phyloP scores from a whole-genome alignment of 2,888 invertebrate species.

The Balanococcus diminutus region DNA sequence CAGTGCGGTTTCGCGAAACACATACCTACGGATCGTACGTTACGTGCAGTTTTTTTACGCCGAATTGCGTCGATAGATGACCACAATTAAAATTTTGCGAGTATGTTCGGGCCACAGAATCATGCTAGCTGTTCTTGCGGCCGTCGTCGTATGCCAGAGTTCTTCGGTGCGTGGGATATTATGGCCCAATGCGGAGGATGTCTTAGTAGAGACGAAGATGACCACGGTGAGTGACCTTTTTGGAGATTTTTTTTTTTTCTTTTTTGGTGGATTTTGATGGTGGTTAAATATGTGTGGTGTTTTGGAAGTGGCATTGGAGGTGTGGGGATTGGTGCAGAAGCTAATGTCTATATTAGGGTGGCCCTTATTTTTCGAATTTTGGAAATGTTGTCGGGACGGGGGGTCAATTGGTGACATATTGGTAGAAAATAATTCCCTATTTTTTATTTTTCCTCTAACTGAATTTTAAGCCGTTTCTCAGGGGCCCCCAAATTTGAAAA shows the following conservation, averaged over 20 bases:
- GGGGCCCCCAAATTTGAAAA: too few relatives aligned
- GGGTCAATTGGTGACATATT: too few relatives aligned
- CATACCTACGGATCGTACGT: too few relatives aligned
- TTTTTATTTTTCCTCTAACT: too few relatives aligned
- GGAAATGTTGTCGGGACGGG: too few relatives aligned
- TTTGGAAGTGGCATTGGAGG: background rate
- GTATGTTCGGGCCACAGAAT: background rate
- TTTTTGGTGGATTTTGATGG: background rate
- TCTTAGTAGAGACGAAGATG: constrained; percentile 39
- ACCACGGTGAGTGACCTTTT: constrained; percentile 18
- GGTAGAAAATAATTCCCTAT: too few relatives aligned
- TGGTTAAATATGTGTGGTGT: too few relatives aligned
- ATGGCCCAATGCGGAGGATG: constrained; percentile 41
- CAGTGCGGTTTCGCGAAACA: background rate
- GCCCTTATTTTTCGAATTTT: too few relatives aligned
- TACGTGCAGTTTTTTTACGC: background rate
- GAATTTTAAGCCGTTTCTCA: too few relatives aligned
- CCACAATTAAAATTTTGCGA: background rate
- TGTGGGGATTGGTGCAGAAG: background rate
- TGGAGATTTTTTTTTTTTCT: too few relatives aligned
- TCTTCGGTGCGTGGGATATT: background rate
- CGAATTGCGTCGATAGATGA: background rate
- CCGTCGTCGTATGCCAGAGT: background rate
- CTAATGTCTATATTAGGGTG: too few relatives aligned
- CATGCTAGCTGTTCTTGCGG: background rate